Evolutionary conservation across 2,113 vertebrate genomes (phyloP).

Genomic region (Callionymus lyra): DNA sequence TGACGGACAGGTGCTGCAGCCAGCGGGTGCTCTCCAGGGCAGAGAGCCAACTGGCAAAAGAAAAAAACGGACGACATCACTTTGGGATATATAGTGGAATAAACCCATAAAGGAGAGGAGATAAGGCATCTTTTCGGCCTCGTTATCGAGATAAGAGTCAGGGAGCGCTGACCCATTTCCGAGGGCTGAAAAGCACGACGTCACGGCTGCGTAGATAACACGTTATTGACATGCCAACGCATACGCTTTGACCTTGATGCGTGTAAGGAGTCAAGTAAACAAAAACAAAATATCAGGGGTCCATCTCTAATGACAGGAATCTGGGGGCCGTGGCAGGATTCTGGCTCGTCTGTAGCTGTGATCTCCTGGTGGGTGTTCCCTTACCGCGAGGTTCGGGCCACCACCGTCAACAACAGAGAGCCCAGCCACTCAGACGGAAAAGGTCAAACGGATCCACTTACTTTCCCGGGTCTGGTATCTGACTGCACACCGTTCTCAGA

Average conservation of each 20-base stretch:
- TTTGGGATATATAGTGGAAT: background rate
- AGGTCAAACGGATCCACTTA: slow-evolving; percentile 67
- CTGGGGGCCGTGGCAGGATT: slow-evolving; percentile 21
- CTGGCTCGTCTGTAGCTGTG: slow-evolving; percentile 14
- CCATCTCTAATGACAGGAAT: slow-evolving; percentile 22
- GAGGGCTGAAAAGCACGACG: background rate
- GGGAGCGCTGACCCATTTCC: slow-evolving; percentile 5
- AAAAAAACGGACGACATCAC: background rate
- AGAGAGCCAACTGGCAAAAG: slow-evolving; percentile 83
- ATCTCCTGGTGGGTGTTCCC: slow-evolving; percentile 21
- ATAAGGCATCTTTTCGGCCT: no score
- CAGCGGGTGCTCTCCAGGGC: slow-evolving; percentile 94
- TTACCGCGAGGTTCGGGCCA: slow-evolving; percentile 1
- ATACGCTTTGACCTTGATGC: background rate
- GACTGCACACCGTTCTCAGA: slow-evolving; percentile 88
- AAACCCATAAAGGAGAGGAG: no score
- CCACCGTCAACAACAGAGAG: slow-evolving; percentile 1
- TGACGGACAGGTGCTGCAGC: slow-evolving; percentile 95
- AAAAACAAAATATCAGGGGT: slow-evolving; percentile 1
- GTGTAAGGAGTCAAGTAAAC: slow-evolving; percentile 4
- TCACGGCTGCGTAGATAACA: slow-evolving; percentile 4
- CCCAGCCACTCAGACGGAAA: slow-evolving; percentile 11
- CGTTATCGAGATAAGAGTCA: background rate
- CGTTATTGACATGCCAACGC: background rate
- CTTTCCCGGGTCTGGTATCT: slow-evolving; percentile 99